Percentiles rank a stretch among this genome's conserved stretches.
phyloP scores from a whole-genome alignment of 2,113 vertebrate genomes.

The Coregonus clupeaformis region DNA sequence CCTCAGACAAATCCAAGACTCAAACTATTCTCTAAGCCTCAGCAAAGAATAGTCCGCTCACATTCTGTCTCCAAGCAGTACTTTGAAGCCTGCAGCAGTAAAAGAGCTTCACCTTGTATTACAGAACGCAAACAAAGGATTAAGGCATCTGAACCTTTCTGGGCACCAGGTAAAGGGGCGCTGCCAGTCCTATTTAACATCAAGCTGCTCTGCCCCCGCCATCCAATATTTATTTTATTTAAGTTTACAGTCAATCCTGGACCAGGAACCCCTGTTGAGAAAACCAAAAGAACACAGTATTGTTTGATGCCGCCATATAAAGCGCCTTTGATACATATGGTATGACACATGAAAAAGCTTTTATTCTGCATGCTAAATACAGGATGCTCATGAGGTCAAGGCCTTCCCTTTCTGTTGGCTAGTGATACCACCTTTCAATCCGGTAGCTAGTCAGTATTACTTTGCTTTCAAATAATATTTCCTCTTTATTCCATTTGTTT shows the following conservation, averaged over 20 bases:
- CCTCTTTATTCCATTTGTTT: neutral
- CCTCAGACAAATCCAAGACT: neutral
- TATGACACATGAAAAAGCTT: conserved; percentile 14
- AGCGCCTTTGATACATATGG: conserved; percentile 9
- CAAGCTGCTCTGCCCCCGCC: neutral
- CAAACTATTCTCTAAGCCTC: neutral
- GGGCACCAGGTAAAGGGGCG: neutral
- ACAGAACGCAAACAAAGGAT: neutral
- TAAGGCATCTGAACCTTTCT: neutral
- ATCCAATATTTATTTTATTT: conserved; percentile 17
- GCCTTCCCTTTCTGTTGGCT: conserved; percentile 24
- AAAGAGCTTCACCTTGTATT: conserved; percentile 7
- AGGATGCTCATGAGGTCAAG: neutral
- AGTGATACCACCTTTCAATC: conserved; percentile 19
- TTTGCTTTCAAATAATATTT: neutral
- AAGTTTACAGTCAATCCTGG: conserved; percentile 1
- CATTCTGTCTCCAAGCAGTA: neutral
- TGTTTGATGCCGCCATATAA: conserved; percentile 17
- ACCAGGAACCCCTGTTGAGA: neutral
- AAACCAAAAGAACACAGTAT: neutral
- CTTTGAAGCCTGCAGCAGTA: neutral
- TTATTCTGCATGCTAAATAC: conserved; percentile 20
- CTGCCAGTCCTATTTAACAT: neutral
- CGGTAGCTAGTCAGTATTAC: conserved; percentile 3
- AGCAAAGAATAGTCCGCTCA: neutral